Percentiles rank a stretch among this genome's conserved stretches.
phyloP scores from a whole-genome alignment of 1,140 invertebrate species.

The Drosophila pectinifera region DNA sequence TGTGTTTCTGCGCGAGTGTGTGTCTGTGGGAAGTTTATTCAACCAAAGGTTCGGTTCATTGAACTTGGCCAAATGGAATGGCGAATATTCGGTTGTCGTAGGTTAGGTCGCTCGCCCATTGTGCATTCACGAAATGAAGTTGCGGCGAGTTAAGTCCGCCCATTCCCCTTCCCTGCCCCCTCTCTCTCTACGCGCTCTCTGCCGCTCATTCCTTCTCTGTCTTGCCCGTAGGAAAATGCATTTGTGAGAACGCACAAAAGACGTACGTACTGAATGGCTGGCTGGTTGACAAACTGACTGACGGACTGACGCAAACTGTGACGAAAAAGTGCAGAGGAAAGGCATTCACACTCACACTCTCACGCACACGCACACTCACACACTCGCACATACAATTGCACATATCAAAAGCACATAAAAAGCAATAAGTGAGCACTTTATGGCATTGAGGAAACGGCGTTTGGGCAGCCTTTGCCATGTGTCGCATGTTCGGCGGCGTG shows the following conservation, averaged over 20 bases:
- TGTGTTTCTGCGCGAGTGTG: constrained; percentile 10
- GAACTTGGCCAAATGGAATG: constrained; percentile 82
- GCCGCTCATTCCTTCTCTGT: constrained; percentile 8
- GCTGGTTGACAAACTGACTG: constrained; percentile 53
- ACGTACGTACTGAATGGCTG: constrained; percentile 45
- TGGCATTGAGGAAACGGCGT: constrained; percentile 62
- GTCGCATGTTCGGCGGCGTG: constrained; percentile 42
- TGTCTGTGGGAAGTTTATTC: constrained; percentile 75
- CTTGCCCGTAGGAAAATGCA: constrained; percentile 18
- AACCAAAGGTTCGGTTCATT: constrained; percentile 81
- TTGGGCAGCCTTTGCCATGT: constrained; percentile 64
- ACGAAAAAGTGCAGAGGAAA: constrained; percentile 77
- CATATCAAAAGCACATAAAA: constrained; percentile 78
- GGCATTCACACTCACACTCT: constrained; percentile 51
- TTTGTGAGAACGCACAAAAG: constrained; percentile 66
- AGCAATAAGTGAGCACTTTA: constrained; percentile 79
- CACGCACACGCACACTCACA: constrained; percentile 23
- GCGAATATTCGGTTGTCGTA: constrained; percentile 83
- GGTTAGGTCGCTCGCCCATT: constrained; percentile 72
- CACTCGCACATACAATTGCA: constrained; percentile 28
- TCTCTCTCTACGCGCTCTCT: constrained; percentile 4
- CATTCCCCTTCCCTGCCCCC: constrained; percentile 23
- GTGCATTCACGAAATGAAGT: constrained; percentile 79
- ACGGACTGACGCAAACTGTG: constrained; percentile 61
- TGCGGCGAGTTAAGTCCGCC: constrained; percentile 74